Base-by-base conservation (phyloP, 2,888 invertebrate genomes). In the Argyresthia goedartella region DNA sequence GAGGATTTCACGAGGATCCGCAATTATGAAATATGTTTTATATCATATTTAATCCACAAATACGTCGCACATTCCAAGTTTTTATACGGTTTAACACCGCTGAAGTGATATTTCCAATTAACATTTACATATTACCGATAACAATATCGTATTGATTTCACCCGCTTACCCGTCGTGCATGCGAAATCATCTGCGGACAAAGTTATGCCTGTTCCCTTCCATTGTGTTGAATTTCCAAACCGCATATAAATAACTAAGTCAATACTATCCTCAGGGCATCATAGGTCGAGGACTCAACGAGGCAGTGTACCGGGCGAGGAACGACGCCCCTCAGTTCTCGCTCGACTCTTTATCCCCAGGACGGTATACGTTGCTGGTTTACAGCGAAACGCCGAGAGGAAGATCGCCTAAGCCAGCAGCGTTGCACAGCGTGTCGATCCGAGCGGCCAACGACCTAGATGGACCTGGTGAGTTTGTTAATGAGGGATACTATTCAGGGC, bases 381-480 rank as follows among this genome's bases (percentile, higher is more conserved):
- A 93, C 71, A 93, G 95, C 15, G 92, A 93, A 60, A 96, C 95
- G 61, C 92, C 93, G 8, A 90, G 92, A 66, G 95, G 95, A 54
- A 89, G 91, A 59, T 95, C 94, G 57, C 91, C 91, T 51, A 70
- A 70, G 58, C 92, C 94, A 1, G 92, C 93, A 53, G 89, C 93
- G 53, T 87, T 95, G 70, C 91, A 90, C 54, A 90, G 90, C 65
- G 88, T 92, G 8, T 70, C 87, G 0, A 76, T 87, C 57, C 61
- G 79, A 44, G 69, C 72, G 45, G 64, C 66, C 0, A 71, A 77
- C 0, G 77, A 84, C 48, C 59, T 81, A 59, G 80, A 85, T 59
- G 67, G 68, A 63, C 84, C 85, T 59, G 82, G 85, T 82, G 59
- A 66, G 61, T 58, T 49, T n/a, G 39, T 1, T n/a, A 39, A 25